A percentile compares a stretch with the other conserved stretches of the same genome.
Evolutionary conservation across 2,888 invertebrate genomes (phyloP).

Genomic region (Trisateles emortualis): DNA sequence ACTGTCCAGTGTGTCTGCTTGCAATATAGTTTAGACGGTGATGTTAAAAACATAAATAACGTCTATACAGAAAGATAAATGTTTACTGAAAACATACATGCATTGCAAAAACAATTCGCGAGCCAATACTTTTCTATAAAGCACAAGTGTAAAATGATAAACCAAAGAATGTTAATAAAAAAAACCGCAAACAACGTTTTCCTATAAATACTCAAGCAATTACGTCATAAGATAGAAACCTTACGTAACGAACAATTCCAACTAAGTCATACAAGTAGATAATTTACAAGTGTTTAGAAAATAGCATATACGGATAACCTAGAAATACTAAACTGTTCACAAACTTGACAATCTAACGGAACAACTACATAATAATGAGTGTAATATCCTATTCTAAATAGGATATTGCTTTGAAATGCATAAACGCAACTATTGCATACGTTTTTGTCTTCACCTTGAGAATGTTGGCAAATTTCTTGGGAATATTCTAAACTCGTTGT

Average conservation of each 20-base stretch:
- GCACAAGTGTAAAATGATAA: slow-evolving; percentile 27
- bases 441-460: slow-evolving; percentile 33
- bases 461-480: slow-evolving; percentile 31
- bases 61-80: too few relatives aligned
- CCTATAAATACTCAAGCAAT: slow-evolving; percentile 31
- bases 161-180: slow-evolving; percentile 9
- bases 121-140: slow-evolving; percentile 14
- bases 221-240: slow-evolving; percentile 39
- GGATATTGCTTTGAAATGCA: slow-evolving; percentile 33
- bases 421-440: too few relatives aligned
- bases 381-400: slow-evolving; percentile 36
- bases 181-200: slow-evolving; percentile 35
- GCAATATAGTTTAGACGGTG: too few relatives aligned
- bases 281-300: slow-evolving; percentile 25
- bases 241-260: slow-evolving; percentile 33
- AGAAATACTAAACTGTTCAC: slow-evolving; percentile 19
- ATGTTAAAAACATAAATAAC: too few relatives aligned
- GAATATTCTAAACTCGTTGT: slow-evolving; percentile 45
- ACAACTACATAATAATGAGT: slow-evolving; percentile 21
- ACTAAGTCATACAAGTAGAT: slow-evolving; percentile 25
- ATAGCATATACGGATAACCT: slow-evolving; percentile 32
- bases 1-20: too few relatives aligned
- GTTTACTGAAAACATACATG: too few relatives aligned
- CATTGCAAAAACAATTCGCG: too few relatives aligned
- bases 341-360: slow-evolving; percentile 22